Base-by-base conservation (phyloP, 2,888 invertebrate genomes). In the Platycheirus rosarum region DNA sequence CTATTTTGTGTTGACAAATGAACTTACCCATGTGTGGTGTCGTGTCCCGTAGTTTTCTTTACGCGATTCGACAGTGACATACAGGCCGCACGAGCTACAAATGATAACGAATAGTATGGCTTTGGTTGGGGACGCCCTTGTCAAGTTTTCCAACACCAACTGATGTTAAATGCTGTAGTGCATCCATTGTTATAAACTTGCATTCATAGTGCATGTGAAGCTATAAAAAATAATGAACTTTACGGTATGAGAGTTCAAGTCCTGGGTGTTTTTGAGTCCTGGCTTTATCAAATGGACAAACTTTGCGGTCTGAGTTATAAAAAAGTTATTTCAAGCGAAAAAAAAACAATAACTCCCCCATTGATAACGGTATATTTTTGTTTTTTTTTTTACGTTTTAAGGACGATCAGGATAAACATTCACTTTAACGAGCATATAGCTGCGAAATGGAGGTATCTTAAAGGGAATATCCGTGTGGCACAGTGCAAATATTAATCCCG, bases 401-500 rank as follows among this genome's bases (percentile, higher is more conserved):
- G 48, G 53, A 16, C 20, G 49, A 40, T 44, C 53, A 26, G n/a
- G n/a, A n/a, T n/a, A n/a, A n/a, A n/a, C n/a, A n/a, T n/a, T n/a
- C n/a, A n/a, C 44, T 80, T 80, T 80, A 65, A 80, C 57, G 74
- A 70, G 55, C 6, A 73, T 53, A 53, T 53, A 53, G 51, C n/a
- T 46, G 29, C 53, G 35, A 53, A 20, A 29, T 20, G 66, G 16
- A n/a, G 32, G 26, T 53, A 69, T 74, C n/a, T n/a, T n/a, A 65
- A 65, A 75, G 46, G 51, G 57, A 69, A 74, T 80, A 57, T 65
- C n/a, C n/a, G n/a, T n/a, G n/a, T n/a, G n/a, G n/a, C n/a, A n/a
- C n/a, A n/a, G n/a, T n/a, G n/a, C n/a, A 69, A 70, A 65, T 70
- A 74, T 75, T 75, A 75, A 80, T 80, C 79, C 75, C 37, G 69